Conservation (phyloP, 2,888 invertebrate species). For the Yponomeuta plumbellus region DNA sequence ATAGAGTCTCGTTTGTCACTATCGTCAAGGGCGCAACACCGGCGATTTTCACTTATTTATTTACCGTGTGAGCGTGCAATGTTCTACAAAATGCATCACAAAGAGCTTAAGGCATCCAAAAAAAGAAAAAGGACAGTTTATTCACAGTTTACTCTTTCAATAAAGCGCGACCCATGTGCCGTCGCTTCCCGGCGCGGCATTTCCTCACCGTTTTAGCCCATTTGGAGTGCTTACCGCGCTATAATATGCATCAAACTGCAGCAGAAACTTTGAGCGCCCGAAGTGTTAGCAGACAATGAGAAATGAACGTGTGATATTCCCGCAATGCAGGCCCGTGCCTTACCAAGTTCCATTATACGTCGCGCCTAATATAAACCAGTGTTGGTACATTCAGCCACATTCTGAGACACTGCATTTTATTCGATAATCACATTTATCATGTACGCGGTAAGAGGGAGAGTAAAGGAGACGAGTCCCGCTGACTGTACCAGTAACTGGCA, state of each 20-base stretch:
- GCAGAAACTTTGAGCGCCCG: slow-evolving; percentile 54
- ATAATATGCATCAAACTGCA: slow-evolving; percentile 75
- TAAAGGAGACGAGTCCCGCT: too few species aligned
- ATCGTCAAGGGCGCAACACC: neutral
- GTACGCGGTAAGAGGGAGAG: too few species aligned
- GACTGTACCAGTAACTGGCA: neutral
- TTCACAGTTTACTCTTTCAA: slow-evolving; percentile 70
- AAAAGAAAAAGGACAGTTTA: slow-evolving; percentile 54
- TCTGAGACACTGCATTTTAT: too few species aligned
- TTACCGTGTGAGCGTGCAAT: slow-evolving; percentile 42
- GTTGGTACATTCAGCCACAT: too few species aligned
- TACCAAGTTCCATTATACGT: slow-evolving; percentile 23
- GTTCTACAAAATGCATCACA: slow-evolving; percentile 61
- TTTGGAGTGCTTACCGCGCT: slow-evolving; percentile 67
- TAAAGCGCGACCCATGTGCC: slow-evolving; percentile 52
- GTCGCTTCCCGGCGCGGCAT: slow-evolving; percentile 53
- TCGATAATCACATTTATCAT: too few species aligned
- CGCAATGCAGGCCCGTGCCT: slow-evolving; percentile 56
- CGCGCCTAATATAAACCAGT: neutral
- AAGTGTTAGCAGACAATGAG: slow-evolving; percentile 66
- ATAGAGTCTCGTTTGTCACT: neutral
- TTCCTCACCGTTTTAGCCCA: slow-evolving; percentile 58
- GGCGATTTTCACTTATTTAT: neutral
- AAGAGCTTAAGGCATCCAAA: slow-evolving; percentile 62
- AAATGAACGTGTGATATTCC: slow-evolving; percentile 68